Evolutionary conservation across 2,888 invertebrate genomes (phyloP), one percentile per base, ranked within the genome.

Genomic region (Leucophenga maculata): DNA sequence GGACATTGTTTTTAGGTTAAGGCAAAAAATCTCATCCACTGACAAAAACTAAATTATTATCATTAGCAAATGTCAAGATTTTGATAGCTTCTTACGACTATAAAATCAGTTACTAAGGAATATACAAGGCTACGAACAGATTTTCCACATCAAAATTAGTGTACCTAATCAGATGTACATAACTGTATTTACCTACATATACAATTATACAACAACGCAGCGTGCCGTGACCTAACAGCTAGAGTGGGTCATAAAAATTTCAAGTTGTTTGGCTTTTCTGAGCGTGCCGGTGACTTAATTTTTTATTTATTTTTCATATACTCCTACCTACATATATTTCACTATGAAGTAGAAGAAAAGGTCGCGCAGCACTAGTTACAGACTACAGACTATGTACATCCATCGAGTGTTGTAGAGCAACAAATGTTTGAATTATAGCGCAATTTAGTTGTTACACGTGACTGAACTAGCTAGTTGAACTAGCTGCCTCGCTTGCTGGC

Each of bases 381-480:
- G n/a, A 32, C 32, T 39, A 39, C 54, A n/a, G n/a, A n/a, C 11
- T 20, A 22, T 55, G 20, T 55, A 55, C 9, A 55, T 46, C 18
- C 14, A 39, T 8, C 13, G n/a, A 8, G 57, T 31, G 8, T 20
- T 1, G 54, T 4, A 31, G 31, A 57, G 60, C 60, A 60, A 60
- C 60, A 60, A 60, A 60, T 60, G 60, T 60, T 60, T 60, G 60
- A 60, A 60, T 60, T 60, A 60, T 60, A 60, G 44, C 32, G 44
- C 39, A 60, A 60, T 60, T 60, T 60, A 60, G 60, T 60, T 60
- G 60, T 60, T 60, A 60, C 60, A 60, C 60, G 60, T 60, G 60
- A 60, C 60, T 60, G 18, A 60, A 60, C 8, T 20, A 60, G 60
- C 11, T 44, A 18, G 26, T 39, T 18, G 8, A 8, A 4, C 14